phyloP scores from a whole-genome alignment of 2,113 vertebrate species.

The Myanophis thanlyinensis region DNA sequence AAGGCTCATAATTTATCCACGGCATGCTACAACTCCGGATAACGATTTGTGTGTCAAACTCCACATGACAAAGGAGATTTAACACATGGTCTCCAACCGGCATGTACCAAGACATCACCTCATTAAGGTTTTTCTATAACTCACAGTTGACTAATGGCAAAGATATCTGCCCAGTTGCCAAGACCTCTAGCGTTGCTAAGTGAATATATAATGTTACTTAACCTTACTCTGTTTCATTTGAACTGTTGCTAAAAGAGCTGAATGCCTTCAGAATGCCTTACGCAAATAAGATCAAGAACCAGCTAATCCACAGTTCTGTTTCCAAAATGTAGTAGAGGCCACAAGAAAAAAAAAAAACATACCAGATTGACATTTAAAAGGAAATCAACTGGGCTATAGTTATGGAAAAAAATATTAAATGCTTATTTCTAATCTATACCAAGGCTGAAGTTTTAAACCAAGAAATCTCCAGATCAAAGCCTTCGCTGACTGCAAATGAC shows the following conservation, averaged over 20 bases:
- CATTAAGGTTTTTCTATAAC: slow-evolving; percentile 37
- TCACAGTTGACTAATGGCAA: slow-evolving; percentile 39
- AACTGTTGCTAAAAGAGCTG: slow-evolving; percentile 6
- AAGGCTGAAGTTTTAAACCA: not conserved
- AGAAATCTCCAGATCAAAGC: not conserved
- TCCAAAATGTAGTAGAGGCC: not conserved
- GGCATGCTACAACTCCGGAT: slow-evolving; percentile 26
- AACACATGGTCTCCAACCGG: slow-evolving; percentile 33
- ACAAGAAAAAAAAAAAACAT: not conserved
- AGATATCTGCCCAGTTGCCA: slow-evolving; percentile 52
- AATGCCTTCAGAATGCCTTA: slow-evolving; percentile 10
- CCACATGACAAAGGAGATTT: slow-evolving; percentile 47
- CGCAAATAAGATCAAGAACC: not conserved
- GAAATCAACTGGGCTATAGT: not conserved
- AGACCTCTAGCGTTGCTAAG: slow-evolving; percentile 28
- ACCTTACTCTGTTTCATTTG: slow-evolving; percentile 49
- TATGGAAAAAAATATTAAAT: not conserved
- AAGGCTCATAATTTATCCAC: slow-evolving; percentile 7
- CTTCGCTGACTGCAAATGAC: not conserved
- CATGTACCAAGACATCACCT: slow-evolving; percentile 43
- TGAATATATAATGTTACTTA: not conserved
- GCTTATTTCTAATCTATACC: not conserved
- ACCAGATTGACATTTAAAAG: slow-evolving; percentile 5
- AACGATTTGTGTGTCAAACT: slow-evolving; percentile 29
- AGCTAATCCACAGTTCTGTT: not conserved